These are phyloP conservation scores for Bovichtus variegatus DNA, from an alignment of 2,797 vertebrate species.

Conservation along the genomic window DNA sequence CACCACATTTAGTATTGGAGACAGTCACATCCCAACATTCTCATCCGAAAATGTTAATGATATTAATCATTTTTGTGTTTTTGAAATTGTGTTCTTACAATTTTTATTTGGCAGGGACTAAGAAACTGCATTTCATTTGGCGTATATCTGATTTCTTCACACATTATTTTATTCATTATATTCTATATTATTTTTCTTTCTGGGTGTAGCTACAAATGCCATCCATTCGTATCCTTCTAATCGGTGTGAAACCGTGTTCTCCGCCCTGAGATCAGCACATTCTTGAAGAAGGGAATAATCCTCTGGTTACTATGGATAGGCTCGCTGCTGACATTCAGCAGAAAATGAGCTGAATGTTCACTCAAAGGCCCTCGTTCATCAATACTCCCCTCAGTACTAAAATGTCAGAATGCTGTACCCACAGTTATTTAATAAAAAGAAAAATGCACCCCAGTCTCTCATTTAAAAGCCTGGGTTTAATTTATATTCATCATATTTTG, in stretches of 20 bases:
- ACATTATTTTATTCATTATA: background rate
- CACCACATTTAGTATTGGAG: background rate
- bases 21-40: background rate
- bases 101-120: background rate
- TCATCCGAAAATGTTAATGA: background rate
- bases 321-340: constrained; percentile 68
- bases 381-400: constrained; percentile 46
- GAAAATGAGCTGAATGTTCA: constrained; percentile 67
- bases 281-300: constrained; percentile 52
- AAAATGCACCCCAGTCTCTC: constrained; percentile 12
- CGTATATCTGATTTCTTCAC: background rate
- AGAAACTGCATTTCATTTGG: background rate
- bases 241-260: constrained; percentile 32
- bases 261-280: constrained; percentile 53
- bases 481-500: constrained; percentile 45
- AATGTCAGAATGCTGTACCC: constrained; percentile 45
- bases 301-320: constrained; percentile 43
- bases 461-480: constrained; percentile 30
- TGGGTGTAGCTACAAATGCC: background rate
- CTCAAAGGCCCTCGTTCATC: constrained; percentile 59
- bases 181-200: background rate
- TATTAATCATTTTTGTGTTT: too few relatives aligned
- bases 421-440: constrained; percentile 44
- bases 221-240: constrained; percentile 23
- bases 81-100: background rate